phyloP scores from a whole-genome alignment of 2,113 vertebrate species.

The Heloderma charlesbogerti region DNA sequence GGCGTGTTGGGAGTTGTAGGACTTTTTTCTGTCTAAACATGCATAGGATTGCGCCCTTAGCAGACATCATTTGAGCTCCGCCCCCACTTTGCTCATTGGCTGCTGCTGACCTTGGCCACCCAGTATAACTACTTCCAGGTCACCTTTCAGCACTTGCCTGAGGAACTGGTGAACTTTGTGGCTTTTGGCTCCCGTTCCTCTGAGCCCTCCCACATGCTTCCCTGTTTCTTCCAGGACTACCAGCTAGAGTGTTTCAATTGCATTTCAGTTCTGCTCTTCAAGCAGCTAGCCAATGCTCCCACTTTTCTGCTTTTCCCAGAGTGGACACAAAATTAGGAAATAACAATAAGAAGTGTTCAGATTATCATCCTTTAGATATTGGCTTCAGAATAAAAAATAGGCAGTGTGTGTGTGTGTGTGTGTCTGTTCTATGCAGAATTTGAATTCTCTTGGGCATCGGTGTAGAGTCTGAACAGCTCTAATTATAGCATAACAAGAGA shows the following conservation, averaged over 20 bases:
- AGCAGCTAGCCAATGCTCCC: not conserved
- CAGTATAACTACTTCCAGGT: not conserved
- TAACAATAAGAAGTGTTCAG: not conserved
- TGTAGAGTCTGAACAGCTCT: not conserved
- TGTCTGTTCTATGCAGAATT: not conserved
- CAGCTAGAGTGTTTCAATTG: not conserved
- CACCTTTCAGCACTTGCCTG: not conserved
- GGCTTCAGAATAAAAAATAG: not conserved
- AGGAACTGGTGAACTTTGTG: not conserved
- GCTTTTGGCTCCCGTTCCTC: not conserved
- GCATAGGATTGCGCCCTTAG: too few relatives aligned
- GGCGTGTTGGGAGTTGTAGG: too few relatives aligned
- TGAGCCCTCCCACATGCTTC: too few relatives aligned
- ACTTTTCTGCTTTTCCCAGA: not conserved
- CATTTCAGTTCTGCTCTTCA: not conserved
- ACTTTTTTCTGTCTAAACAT: too few relatives aligned
- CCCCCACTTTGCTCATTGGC: not conserved
- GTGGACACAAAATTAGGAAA: not conserved
- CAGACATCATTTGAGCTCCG: not conserved
- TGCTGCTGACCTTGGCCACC: not conserved
- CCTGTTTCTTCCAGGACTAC: too few relatives aligned
- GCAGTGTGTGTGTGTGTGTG: not conserved
- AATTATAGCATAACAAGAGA: too few relatives aligned
- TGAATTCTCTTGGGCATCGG: not conserved
- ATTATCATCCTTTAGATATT: not conserved